phyloP scores from a whole-genome alignment of 2,888 invertebrate species.

The Macrophya annulata region DNA sequence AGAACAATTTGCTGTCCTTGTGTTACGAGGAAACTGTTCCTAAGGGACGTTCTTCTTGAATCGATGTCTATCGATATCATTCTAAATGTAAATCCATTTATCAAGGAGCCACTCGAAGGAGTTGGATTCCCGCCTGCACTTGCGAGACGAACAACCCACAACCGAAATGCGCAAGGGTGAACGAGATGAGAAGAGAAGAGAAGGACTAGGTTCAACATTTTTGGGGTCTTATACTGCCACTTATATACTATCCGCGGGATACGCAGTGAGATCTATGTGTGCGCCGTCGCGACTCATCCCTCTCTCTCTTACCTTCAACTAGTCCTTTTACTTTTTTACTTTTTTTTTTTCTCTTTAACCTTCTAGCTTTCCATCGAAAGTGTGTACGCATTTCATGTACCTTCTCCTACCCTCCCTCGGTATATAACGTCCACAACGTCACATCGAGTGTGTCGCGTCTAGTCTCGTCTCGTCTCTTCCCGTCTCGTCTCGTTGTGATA shows the following conservation, averaged over 20 bases:
- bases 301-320: background rate
- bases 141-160: background rate
- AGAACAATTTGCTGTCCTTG: background rate
- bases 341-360: background rate
- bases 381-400: background rate
- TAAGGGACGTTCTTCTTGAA: conserved; percentile 33
- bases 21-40: conserved; percentile 39
- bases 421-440: background rate
- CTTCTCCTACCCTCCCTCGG: background rate
- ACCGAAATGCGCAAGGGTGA: background rate
- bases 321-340: background rate
- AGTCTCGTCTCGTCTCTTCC: background rate
- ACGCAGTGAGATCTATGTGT: background rate
- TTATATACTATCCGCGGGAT: background rate
- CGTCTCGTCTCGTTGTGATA: conserved; percentile 22
- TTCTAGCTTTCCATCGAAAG: background rate
- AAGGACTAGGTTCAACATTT: background rate
- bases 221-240: conserved; percentile 20
- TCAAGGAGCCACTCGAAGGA: conserved; percentile 31
- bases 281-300: background rate
- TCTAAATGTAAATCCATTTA: conserved; percentile 57
- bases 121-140: background rate
- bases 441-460: background rate
- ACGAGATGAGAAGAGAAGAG: background rate
- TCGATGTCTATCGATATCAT: conserved; percentile 54